These are phyloP conservation scores for Pseudobourletiella spinata DNA, from an alignment of 1,140 invertebrate genomes.

Conservation along the genomic window DNA sequence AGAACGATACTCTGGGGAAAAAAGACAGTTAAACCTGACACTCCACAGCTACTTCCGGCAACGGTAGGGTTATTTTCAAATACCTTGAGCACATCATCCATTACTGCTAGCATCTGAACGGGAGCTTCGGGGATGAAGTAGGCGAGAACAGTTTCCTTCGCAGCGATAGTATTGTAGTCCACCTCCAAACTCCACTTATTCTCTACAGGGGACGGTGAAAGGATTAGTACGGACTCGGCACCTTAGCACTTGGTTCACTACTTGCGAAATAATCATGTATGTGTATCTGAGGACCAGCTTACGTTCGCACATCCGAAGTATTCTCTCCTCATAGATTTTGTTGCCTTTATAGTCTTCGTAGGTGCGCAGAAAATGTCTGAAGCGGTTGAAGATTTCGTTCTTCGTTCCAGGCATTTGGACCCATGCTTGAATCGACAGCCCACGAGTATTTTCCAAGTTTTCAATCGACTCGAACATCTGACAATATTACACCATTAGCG, in stretches of 20 bases:
- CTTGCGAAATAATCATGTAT: too few relatives aligned
- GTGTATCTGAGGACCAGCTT: too few relatives aligned
- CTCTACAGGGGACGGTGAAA: too few relatives aligned
- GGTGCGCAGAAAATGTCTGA: constrained; percentile 89
- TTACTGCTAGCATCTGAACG: constrained; percentile 87
- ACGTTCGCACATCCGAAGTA: constrained; percentile 89
- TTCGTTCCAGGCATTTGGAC: constrained; percentile 89
- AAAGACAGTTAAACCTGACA: constrained; percentile 36
- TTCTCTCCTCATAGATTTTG: constrained; percentile 86
- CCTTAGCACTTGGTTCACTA: too few relatives aligned
- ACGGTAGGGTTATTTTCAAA: too few relatives aligned
- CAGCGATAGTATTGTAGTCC: constrained; percentile 82
- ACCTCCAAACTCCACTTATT: constrained; percentile 79
- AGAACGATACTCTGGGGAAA: constrained; percentile 75
- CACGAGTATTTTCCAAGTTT: constrained; percentile 93
- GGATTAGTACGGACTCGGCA: too few relatives aligned
- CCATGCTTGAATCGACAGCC: constrained; percentile 87
- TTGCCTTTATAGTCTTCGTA: constrained; percentile 77
- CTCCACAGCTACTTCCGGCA: too few relatives aligned
- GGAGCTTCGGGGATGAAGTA: constrained; percentile 97
- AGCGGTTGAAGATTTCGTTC: constrained; percentile 93
- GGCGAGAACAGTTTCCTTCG: constrained; percentile 83
- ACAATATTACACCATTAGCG: constrained; percentile 1
- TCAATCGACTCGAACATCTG: constrained; percentile 82
- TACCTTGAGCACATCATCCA: constrained; percentile 66